Evolutionary conservation across 2,113 vertebrate species (phyloP), one percentile per base, ranked within the genome.

Genomic region (Agapornis roseicollis): DNA sequence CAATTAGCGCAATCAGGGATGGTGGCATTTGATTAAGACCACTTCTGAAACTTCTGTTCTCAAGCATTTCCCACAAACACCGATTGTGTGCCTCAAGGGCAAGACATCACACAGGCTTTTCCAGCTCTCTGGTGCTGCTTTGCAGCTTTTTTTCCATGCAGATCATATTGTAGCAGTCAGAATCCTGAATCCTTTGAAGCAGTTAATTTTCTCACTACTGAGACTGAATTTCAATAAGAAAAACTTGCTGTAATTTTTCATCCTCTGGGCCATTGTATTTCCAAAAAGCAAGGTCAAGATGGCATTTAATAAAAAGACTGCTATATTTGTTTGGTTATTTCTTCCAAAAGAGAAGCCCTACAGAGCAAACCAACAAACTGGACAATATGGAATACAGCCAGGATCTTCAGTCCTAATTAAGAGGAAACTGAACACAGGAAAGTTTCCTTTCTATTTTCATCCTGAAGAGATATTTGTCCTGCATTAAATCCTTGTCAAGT

Each of bases 401-500:
- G 82, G 25, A n/a, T 31, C 41, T 84, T 55, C 53, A 68, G 73
- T 52, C 41, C 28, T 68, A 71, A 74, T 90, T 91, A 95, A 84
- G 60, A 88, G 19, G 24, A 84, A 94, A 66, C 5, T 69, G 77
- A 83, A 66, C 47, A 84, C 79, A 82, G 61, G 72, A 93, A 90
- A 50, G 9, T 55, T 83, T 61, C n/a, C 60, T 68, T 35, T 71
- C 22, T 72, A 55, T 78, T 84, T 94, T 61, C 46, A 82, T 91
- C 63, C 60, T 60, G 46, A 68, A 94, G n/a, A 89, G 79, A 35
- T 71, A 80, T 72, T 96, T 96, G 79, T 91, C 89, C 96, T 79
- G 49, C 74, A 80, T 85, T 89, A 93, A 83, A 56, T 92, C 52
- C 84, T 95, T 83, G 80, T 94, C 82, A 96, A 94, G 58, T 91